Evolutionary conservation across 2,113 vertebrate species (phyloP), one percentile per base, ranked within the genome.

Genomic region (Rhipidura dahli): DNA sequence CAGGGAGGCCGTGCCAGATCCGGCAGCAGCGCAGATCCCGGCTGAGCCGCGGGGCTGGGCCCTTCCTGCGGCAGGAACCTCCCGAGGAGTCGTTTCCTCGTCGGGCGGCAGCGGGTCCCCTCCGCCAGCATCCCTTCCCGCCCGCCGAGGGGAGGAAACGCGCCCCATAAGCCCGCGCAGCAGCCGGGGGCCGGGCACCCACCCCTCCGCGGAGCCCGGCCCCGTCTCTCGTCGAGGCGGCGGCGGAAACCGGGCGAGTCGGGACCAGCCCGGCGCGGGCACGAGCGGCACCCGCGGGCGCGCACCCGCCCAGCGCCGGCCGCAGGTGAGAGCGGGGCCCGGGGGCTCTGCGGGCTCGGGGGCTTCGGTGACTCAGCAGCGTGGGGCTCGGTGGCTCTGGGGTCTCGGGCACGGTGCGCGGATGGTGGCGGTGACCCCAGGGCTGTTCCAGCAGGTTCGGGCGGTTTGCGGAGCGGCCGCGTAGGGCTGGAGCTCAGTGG

Each of bases 31-130:
- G 12, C 72, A 50, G 91, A 80, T 92, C 85, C 85, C 64, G 35
- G 85, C 78, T 53, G 15, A 37, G 92, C 71, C 10, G 21, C 14
- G 75, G 94, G 93, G 96, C 92, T 35, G 83, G 90, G 96, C 93
- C 95, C 87, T 95, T 96, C 96, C 96, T 94, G 95, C 76, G 1
- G 93, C 95, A 93, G 96, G 96, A 92, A 87, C 93, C 94, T 76
- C 95, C 73, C 64, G 64, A 80, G 65, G 92, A 95, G 87, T 44
- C 72, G 82, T 65, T 95, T 96, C 94, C 94, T 96, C 91, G 9
- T 39, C 45, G 12, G 54, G 91, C 68, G 31, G 73, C 80, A 50
- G 66, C 56, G 16, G 73, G 35, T 87, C 83, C 80, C 79, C 71
- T 79, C 79, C 27, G 15, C 87, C 90, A 27, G 47, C 40, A 31